Base-by-base conservation (phyloP, 2,888 invertebrate species). In the Pandemis corylana region DNA sequence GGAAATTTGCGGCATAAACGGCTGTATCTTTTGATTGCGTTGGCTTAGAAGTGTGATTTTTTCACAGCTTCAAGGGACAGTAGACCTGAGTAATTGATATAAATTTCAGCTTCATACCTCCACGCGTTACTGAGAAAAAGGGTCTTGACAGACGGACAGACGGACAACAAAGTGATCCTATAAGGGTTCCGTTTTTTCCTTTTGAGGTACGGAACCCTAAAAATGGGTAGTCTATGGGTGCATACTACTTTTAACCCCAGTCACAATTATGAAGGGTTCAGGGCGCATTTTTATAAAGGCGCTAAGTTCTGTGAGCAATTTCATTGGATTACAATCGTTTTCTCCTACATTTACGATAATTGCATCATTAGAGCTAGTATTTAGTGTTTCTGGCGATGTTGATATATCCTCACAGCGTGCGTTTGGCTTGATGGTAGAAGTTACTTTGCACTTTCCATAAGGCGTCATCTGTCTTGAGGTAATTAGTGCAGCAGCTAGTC, bases 281-380 rank as follows among this genome's bases (percentile, higher is more conserved):
- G 67, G 41, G n/a, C 42, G 67, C 67, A 56, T 53, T 67, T 53
- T 67, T 42, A 67, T 2, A 56, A 67, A 67, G 1, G 9, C 56
- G 42, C 67, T 56, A 15, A 67, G 56, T 51, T 67, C 53, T 15
- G 67, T 7, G 0, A 41, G 7, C 0, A 67, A n/a, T 42, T 41
- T 67, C 0, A 12, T 56, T 15, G 67, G 67, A 20, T 67, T 56
- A 42, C 12, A 42, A 15, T 67, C 67, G 15, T 41, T 20, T 0
- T 67, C 53, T 13, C 67, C 56, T 10, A 56, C 42, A 42, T 67
- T 56, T 6, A 67, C 42, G 6, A 67, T 42, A 10, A 53, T 67
- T 1, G 53, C 36, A n/a, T 66, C 36, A 2, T 66, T 51, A 7
- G 51, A 12, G 36, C 7, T 51, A n/a, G 66, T 51, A 9, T 51